Base-by-base conservation (phyloP, 2,113 vertebrate genomes). In the Limanda limanda region DNA sequence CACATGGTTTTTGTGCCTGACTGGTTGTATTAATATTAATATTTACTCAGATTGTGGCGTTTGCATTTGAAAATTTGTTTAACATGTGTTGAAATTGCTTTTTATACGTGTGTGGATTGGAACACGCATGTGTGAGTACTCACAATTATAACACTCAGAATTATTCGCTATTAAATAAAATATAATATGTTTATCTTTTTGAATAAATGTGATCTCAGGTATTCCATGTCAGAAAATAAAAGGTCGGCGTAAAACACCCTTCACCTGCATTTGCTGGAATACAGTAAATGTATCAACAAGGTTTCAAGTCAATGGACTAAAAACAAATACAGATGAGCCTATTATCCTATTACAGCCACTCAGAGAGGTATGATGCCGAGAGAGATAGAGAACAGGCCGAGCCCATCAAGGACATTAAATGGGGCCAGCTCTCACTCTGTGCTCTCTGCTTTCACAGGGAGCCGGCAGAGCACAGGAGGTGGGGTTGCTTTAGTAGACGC, bases 311-410 rank as follows among this genome's bases (percentile, higher is more conserved):
- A 88, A 84, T 84, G 82, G 81, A 81, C 81, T 75, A 78, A 91
- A 89, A 90, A 90, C 85, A 91, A 93, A 91, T 89, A 83, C 86
- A 91, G 89, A 91, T 90, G 81, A 92, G 82, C 84, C 86, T 88
- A 89, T 92, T 91, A 91, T 92, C 82, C 88, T 87, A 91, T 93
- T 93, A 93, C 78, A 82, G 80, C 80, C 83, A 89, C 89, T 91
- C 89, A 76, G 72, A 89, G 78, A 59, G 58, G 71, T 69, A 64
- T 79, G 89, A 91, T 89, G 85, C 80, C 77, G 75, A 73, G 83
- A 47, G 54, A 88, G 91, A 90, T 90, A 89, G 86, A 89, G 84
- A 91, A 81, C 79, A 92, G 82, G 45, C 71, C 69, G 83, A 84
- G 78, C 80, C 87, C 78, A 87, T 91, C 87, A 91, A 91, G 85